phyloP scores from a whole-genome alignment of 2,888 invertebrate species.

The Caenorhabditis imperialis region DNA sequence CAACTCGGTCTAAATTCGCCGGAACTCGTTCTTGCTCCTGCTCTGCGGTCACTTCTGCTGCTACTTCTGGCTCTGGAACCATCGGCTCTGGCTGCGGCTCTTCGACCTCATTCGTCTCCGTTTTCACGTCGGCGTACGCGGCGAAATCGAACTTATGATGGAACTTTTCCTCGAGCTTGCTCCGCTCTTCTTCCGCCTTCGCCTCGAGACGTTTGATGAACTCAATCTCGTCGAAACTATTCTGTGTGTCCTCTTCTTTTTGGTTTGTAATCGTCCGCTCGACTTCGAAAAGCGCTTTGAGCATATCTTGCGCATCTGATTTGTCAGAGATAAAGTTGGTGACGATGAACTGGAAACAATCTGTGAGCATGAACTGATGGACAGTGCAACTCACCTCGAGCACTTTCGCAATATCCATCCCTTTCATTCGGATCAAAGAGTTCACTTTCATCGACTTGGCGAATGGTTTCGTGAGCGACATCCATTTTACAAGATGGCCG shows the following conservation, averaged over 20 bases:
- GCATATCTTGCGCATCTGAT: not conserved
- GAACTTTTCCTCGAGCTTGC: slow-evolving; percentile 9
- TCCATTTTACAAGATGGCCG: slow-evolving; percentile 42
- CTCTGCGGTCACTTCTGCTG: not conserved
- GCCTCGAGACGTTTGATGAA: slow-evolving; percentile 13
- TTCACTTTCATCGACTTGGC: slow-evolving; percentile 38
- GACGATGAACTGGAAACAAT: slow-evolving; percentile 38
- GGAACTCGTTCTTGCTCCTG: not conserved
- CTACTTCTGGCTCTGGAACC: not conserved
- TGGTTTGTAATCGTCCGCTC: slow-evolving; percentile 2
- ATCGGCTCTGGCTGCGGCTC: not conserved
- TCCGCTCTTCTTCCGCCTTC: not conserved
- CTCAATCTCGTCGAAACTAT: slow-evolving; percentile 16
- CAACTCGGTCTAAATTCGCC: slow-evolving; percentile 35
- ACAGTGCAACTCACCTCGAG: slow-evolving; percentile 4
- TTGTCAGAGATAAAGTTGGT: slow-evolving; percentile 24
- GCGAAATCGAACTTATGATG: slow-evolving; percentile 12
- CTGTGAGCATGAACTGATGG: too few relatives aligned
- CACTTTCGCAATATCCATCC: slow-evolving; percentile 32
- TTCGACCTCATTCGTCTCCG: not conserved
- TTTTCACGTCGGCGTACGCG: slow-evolving; percentile 5
- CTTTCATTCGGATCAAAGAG: slow-evolving; percentile 26
- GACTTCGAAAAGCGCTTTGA: slow-evolving; percentile 9
- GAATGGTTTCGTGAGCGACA: slow-evolving; percentile 38
- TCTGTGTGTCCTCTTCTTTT: slow-evolving; percentile 9